phyloP scores from a whole-genome alignment of 1,140 invertebrate species.

The Pteromalus puparum region DNA sequence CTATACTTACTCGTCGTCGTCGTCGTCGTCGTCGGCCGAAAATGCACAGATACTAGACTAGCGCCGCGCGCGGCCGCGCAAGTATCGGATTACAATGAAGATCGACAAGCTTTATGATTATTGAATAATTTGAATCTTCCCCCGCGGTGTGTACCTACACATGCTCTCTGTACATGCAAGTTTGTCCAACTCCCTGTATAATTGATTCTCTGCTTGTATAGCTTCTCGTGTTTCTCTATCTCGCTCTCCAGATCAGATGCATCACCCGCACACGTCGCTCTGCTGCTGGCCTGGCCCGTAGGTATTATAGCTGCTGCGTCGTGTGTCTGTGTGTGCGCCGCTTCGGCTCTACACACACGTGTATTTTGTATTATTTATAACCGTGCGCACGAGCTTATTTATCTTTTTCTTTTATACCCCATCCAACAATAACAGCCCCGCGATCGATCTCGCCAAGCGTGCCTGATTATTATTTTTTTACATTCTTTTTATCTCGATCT shows the following conservation, averaged over 20 bases:
- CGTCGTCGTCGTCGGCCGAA: not conserved
- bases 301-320: too few relatives aligned
- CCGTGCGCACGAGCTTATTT: slow-evolving; percentile 22
- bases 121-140: not conserved
- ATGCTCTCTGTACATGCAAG: not conserved
- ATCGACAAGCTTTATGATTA: not conserved
- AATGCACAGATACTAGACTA: not conserved
- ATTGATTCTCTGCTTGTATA: not conserved
- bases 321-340: not conserved
- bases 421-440: slow-evolving; percentile 31
- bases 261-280: not conserved
- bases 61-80: not conserved
- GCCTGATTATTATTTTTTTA: slow-evolving; percentile 30
- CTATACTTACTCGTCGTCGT: not conserved
- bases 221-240: slow-evolving; percentile 8
- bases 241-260: not conserved
- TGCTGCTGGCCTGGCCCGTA: not conserved
- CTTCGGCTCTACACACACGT: not conserved
- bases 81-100: slow-evolving; percentile 42
- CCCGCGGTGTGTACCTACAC: not conserved
- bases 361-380: slow-evolving; percentile 50
- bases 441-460: not conserved
- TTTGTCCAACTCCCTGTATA: not conserved
- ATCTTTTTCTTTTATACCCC: slow-evolving; percentile 32
- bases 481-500: slow-evolving; percentile 2